A percentile compares a stretch with the other conserved stretches of the same genome.
Conservation (phyloP, 1,140 invertebrate species). For the Scaptomyza montana region DNA sequence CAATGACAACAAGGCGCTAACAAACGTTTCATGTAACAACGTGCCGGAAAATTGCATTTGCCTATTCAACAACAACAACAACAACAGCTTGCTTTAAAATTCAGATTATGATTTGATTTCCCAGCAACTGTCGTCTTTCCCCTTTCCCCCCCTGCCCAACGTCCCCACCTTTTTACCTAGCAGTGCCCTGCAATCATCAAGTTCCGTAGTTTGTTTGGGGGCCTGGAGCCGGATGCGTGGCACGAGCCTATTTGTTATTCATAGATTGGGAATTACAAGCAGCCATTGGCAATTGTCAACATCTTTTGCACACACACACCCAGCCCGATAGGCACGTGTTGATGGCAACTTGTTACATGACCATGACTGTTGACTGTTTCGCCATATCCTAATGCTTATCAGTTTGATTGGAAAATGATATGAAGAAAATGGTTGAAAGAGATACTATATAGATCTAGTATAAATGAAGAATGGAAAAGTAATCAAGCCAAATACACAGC, state of each 20-base stretch:
- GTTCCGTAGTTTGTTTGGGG: slow-evolving; percentile 54
- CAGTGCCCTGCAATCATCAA: not conserved
- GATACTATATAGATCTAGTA: too few relatives aligned
- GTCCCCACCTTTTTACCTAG: not conserved
- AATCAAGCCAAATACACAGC: not conserved
- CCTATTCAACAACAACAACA: slow-evolving; percentile 25
- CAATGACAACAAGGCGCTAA: slow-evolving; percentile 25
- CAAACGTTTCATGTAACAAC: slow-evolving; percentile 76
- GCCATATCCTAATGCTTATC: slow-evolving; percentile 13
- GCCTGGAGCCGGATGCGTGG: slow-evolving; percentile 34
- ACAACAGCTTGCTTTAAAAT: slow-evolving; percentile 59
- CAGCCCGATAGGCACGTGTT: slow-evolving; percentile 55
- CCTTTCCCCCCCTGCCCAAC: not conserved
- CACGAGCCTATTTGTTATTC: slow-evolving; percentile 75
- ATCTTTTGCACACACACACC: slow-evolving; percentile 48
- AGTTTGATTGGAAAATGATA: slow-evolving; percentile 4
- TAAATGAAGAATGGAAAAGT: too few relatives aligned
- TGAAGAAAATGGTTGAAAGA: too few relatives aligned
- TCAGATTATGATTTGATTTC: slow-evolving; percentile 80
- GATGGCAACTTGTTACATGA: slow-evolving; percentile 66
- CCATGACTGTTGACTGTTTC: slow-evolving; percentile 50
- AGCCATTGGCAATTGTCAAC: slow-evolving; percentile 77
- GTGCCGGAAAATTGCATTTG: slow-evolving; percentile 76
- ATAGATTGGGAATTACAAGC: slow-evolving; percentile 81
- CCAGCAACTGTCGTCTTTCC: slow-evolving; percentile 42